phyloP scores from a whole-genome alignment of 2,888 invertebrate genomes.

The Drosophila niveifrons region DNA sequence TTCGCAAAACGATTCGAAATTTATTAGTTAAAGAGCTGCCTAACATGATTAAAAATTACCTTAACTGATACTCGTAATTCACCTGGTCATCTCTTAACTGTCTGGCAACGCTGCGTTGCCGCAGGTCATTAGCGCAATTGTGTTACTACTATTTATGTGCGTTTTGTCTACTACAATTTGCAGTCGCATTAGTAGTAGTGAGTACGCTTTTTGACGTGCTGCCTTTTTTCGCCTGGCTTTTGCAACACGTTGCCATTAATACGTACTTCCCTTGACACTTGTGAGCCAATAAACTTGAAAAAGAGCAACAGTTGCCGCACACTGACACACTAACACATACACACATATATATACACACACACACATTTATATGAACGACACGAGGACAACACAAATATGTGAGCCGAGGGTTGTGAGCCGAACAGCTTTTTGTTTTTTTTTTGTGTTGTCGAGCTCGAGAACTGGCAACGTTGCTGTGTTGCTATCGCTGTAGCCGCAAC shows the following conservation, averaged over 20 bases:
- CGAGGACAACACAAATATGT: neutral
- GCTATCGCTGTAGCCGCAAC: slow-evolving; percentile 52
- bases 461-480: slow-evolving; percentile 10
- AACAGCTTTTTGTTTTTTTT: slow-evolving; percentile 24
- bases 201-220: slow-evolving; percentile 25
- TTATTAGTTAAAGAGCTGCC: too few species aligned
- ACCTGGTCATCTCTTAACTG: neutral
- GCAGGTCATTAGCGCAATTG: slow-evolving; percentile 39
- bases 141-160: slow-evolving; percentile 52
- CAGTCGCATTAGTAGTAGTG: slow-evolving; percentile 32
- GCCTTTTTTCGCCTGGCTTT: slow-evolving; percentile 37
- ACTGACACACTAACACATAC: slow-evolving; percentile 44
- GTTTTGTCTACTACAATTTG: slow-evolving; percentile 62
- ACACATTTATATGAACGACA: neutral
- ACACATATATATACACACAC: slow-evolving; percentile 21
- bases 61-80: neutral
- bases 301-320: slow-evolving; percentile 83
- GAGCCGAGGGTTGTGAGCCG: slow-evolving; percentile 53
- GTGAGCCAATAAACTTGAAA: slow-evolving; percentile 82
- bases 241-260: slow-evolving; percentile 81
- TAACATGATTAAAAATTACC: too few species aligned
- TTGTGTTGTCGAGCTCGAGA: slow-evolving; percentile 9
- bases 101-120: slow-evolving; percentile 50
- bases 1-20: neutral
- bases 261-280: slow-evolving; percentile 78